Evolutionary conservation across 2,113 vertebrate species (phyloP).

Genomic region (Oxygymnocypris stewartii): DNA sequence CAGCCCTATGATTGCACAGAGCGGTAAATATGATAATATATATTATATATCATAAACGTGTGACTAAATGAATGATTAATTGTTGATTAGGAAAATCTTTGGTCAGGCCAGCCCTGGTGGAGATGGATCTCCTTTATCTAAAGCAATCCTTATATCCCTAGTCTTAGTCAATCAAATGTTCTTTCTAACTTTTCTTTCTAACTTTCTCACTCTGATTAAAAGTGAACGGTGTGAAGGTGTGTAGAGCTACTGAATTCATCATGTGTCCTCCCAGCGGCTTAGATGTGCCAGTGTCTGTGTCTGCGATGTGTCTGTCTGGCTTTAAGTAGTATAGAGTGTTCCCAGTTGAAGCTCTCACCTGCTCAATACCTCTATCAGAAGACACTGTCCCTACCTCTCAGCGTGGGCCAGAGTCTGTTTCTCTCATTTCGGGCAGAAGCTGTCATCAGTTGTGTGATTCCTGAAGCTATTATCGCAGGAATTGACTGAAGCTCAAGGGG

Average conservation of each 20-base stretch:
- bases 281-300: constrained; percentile 22
- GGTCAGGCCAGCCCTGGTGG: background rate
- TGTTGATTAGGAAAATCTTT: background rate
- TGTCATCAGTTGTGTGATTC: constrained; percentile 11
- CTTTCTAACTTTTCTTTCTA: constrained; percentile 1
- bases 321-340: constrained; percentile 38
- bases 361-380: constrained; percentile 27
- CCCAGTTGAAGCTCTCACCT: constrained; percentile 37
- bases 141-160: background rate
- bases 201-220: constrained; percentile 37
- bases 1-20: background rate
- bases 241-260: constrained; percentile 51
- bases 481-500: constrained; percentile 9
- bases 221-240: constrained; percentile 60
- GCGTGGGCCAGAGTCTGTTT: constrained; percentile 17
- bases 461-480: constrained; percentile 16
- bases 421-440: constrained; percentile 21
- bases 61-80: background rate
- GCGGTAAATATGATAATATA: background rate
- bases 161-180: background rate
- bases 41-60: background rate
- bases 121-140: background rate
- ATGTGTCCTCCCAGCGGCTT: constrained; percentile 49
- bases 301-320: constrained; percentile 21
- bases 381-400: constrained; percentile 13